phyloP scores from a whole-genome alignment of 92 coral and sea anemone genomes.

The Zoanthus solanderi region DNA sequence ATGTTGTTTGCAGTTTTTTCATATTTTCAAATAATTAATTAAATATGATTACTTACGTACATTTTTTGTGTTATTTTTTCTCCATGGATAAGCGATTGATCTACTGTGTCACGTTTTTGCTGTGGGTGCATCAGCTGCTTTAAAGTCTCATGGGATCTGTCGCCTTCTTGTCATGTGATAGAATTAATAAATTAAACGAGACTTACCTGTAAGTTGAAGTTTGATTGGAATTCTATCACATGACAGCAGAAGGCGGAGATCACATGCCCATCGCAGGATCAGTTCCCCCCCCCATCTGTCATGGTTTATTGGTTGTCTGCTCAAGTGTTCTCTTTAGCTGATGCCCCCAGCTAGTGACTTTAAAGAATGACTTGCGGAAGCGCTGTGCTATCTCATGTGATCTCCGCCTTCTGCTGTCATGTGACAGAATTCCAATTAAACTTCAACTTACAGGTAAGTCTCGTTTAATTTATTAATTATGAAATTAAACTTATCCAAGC shows the following conservation, averaged over 20 bases:
- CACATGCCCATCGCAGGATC: not conserved
- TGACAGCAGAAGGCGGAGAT: conserved; percentile 6
- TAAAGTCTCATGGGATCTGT: conserved; percentile 34
- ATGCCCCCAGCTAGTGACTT: not conserved
- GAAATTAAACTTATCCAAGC: no score
- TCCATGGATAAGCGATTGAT: not conserved
- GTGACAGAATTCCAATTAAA: no score
- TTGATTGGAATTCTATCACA: no score
- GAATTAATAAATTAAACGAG: no score
- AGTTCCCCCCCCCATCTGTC: not conserved
- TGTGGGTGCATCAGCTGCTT: conserved; percentile 34
- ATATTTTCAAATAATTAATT: not conserved
- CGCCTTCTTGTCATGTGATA: no score
- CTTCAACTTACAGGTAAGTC: no score
- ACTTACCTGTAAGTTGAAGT: no score
- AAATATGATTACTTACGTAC: not conserved
- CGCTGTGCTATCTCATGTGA: no score
- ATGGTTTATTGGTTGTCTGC: not conserved
- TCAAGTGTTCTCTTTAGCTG: not conserved
- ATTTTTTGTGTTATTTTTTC: conserved; percentile 17
- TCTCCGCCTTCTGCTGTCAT: no score
- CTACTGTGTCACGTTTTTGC: not conserved
- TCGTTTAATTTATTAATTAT: no score
- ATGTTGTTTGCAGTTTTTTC: not conserved
- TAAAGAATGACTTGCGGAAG: not conserved